phyloP scores from a whole-genome alignment of 2,797 vertebrate species.

The Poeciliopsis presidionis region DNA sequence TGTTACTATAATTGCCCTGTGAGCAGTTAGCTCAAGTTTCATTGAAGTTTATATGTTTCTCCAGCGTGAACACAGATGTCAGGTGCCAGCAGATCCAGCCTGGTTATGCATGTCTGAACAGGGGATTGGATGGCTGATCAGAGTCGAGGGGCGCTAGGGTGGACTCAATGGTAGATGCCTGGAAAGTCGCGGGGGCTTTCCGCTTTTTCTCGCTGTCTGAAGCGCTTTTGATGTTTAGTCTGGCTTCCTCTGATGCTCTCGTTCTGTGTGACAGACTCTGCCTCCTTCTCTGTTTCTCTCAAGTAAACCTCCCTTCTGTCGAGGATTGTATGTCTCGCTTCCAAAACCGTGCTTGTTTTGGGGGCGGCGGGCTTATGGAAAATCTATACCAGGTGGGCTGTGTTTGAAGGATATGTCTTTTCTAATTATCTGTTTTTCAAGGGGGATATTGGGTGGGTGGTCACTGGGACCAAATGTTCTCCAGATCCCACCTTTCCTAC shows the following conservation, averaged over 20 bases:
- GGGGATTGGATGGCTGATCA: slow-evolving; percentile 67
- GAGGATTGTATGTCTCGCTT: slow-evolving; percentile 49
- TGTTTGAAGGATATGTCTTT: slow-evolving; percentile 72
- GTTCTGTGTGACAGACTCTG: slow-evolving; percentile 36
- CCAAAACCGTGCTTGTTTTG: slow-evolving; percentile 55
- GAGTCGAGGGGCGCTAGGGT: slow-evolving; percentile 43
- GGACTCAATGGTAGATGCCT: slow-evolving; percentile 52
- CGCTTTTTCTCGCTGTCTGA: slow-evolving; percentile 52
- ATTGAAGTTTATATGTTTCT: slow-evolving; percentile 60
- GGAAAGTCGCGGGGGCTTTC: slow-evolving; percentile 58
- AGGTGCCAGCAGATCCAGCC: slow-evolving; percentile 59
- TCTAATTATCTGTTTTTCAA: slow-evolving; percentile 70
- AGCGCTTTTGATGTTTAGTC: slow-evolving; percentile 48
- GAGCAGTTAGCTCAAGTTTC: slow-evolving; percentile 58
- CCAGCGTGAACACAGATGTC: slow-evolving; percentile 72
- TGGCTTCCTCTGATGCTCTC: slow-evolving; percentile 49
- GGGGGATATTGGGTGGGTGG: slow-evolving; percentile 54
- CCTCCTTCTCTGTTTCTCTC: slow-evolving; percentile 17
- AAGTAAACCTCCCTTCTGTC: slow-evolving; percentile 51
- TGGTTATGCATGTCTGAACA: slow-evolving; percentile 69
- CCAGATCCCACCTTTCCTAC: slow-evolving; percentile 16
- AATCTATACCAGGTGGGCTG: slow-evolving; percentile 76
- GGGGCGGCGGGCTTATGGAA: slow-evolving; percentile 55
- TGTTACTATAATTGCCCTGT: slow-evolving; percentile 28
- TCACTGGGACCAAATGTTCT: slow-evolving; percentile 47